Conservation (phyloP, 2,888 invertebrate species). For the Lasioglossum pauxillum region DNA sequence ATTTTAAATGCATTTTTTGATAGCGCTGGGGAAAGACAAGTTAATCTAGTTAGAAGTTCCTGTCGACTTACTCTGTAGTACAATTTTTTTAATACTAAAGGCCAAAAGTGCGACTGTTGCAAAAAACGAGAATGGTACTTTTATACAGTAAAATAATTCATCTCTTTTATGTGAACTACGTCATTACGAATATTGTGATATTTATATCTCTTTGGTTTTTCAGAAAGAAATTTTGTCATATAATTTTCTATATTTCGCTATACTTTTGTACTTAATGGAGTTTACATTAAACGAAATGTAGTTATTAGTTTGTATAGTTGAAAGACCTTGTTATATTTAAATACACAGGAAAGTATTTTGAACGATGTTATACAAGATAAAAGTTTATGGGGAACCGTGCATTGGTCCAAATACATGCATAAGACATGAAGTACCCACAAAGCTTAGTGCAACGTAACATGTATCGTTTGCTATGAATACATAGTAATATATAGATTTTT, state of each 20-base stretch:
- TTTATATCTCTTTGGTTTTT: conserved; percentile 4
- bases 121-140: conserved; percentile 6
- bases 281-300: conserved; percentile 22
- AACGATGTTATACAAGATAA: conserved; percentile 12
- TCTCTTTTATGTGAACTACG: neutral
- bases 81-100: neutral
- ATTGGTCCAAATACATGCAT: conserved; percentile 13
- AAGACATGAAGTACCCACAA: conserved; percentile 2
- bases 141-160: conserved; percentile 8
- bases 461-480: neutral
- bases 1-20: neutral
- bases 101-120: neutral
- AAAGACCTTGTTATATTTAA: conserved; percentile 17
- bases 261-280: conserved; percentile 42
- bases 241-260: conserved; percentile 6
- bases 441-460: conserved; percentile 5
- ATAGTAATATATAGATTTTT: conserved; percentile 4
- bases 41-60: neutral
- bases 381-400: conserved; percentile 26
- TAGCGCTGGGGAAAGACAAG: neutral
- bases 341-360: conserved; percentile 27
- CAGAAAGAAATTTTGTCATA: neutral
- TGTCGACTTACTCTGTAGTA: neutral
- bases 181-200: conserved; percentile 26
- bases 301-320: conserved; percentile 24